Evolutionary conservation across 2,797 vertebrate genomes (phyloP).

Genomic region (Macropus fuliginosus): DNA sequence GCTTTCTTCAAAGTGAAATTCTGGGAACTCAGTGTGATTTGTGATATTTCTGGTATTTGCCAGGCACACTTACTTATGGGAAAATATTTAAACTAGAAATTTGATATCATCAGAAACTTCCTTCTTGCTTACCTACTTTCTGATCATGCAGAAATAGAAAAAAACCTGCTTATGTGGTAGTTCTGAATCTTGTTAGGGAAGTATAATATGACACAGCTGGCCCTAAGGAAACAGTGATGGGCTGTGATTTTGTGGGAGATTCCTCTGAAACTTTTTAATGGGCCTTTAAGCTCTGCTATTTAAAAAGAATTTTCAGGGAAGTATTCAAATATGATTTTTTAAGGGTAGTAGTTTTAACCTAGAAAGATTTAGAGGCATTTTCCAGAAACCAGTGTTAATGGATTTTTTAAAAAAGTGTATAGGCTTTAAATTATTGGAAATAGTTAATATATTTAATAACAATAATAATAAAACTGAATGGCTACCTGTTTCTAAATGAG

Average conservation of each 20-base stretch:
- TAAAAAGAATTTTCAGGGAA: background rate
- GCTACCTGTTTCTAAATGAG: background rate
- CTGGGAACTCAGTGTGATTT: background rate
- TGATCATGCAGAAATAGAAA: background rate
- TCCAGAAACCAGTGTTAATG: background rate
- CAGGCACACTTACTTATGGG: background rate
- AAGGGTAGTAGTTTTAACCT: background rate
- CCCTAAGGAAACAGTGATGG: background rate
- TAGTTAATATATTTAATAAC: background rate
- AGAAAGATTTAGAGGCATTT: background rate
- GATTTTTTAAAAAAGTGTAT: background rate
- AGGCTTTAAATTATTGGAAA: background rate
- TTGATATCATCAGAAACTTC: background rate
- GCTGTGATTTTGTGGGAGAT: background rate
- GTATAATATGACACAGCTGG: background rate
- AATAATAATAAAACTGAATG: background rate
- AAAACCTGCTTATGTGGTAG: background rate
- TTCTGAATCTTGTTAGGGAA: background rate
- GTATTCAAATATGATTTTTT: background rate
- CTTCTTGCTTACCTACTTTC: background rate
- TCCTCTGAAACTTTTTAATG: background rate
- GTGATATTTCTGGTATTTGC: background rate
- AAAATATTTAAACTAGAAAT: background rate
- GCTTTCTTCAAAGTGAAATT: background rate
- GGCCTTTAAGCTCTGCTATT: background rate